A percentile compares a stretch with the other conserved stretches of the same genome.
Evolutionary conservation across 1,140 invertebrate species (phyloP).

Genomic region (Bombus consobrinus): DNA sequence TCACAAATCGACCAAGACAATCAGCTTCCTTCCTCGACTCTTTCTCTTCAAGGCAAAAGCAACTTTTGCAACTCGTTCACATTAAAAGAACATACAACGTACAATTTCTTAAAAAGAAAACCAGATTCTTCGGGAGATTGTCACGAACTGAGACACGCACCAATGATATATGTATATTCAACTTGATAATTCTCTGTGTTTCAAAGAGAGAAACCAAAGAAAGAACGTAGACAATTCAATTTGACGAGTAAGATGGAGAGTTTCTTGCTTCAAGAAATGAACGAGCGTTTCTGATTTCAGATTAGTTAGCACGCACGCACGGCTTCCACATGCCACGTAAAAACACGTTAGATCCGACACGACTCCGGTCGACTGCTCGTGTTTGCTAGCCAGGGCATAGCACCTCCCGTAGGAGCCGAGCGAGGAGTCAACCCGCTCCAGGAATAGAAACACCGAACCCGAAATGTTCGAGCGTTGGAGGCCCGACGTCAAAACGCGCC

Average conservation of each 20-base stretch:
- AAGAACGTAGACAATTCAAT: too few relatives aligned
- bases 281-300: background rate
- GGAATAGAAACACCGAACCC: slow-evolving; percentile 80
- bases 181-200: too few relatives aligned
- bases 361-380: slow-evolving; percentile 57
- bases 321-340: slow-evolving; percentile 60
- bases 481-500: slow-evolving; percentile 44
- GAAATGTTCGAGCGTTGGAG: slow-evolving; percentile 64
- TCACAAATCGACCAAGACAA: background rate
- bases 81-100: background rate
- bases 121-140: background rate
- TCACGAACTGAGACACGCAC: background rate
- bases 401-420: slow-evolving; percentile 71
- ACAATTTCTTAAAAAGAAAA: background rate
- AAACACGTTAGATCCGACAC: slow-evolving; percentile 72
- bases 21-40: background rate
- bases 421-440: slow-evolving; percentile 79
- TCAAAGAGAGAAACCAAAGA: too few relatives aligned
- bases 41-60: background rate
- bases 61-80: background rate
- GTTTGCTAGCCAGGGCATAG: slow-evolving; percentile 60
- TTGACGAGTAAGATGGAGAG: too few relatives aligned
- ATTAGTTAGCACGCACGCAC: slow-evolving; percentile 43
- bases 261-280: background rate
- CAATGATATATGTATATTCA: background rate